phyloP scores from a whole-genome alignment of 1,140 invertebrate species.

The Drosophila eugracilis region DNA sequence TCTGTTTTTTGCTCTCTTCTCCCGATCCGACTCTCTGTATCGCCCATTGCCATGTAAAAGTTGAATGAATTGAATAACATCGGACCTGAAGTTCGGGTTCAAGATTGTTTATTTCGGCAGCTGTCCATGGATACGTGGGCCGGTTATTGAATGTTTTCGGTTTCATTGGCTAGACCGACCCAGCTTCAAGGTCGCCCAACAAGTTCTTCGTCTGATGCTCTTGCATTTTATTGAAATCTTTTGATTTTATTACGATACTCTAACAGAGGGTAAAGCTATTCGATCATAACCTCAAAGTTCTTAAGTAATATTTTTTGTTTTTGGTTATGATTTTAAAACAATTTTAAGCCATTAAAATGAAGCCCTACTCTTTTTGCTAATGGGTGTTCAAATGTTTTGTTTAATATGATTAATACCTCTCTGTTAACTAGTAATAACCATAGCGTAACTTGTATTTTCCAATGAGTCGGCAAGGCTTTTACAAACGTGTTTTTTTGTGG shows the following conservation, averaged over 20 bases:
- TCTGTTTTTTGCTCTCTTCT: constrained; percentile 15
- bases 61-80: constrained; percentile 73
- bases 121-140: constrained; percentile 40
- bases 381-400: constrained; percentile 4
- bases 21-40: constrained; percentile 2
- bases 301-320: no score
- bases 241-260: constrained; percentile 24
- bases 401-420: constrained; percentile 9
- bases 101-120: constrained; percentile 73
- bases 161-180: constrained; percentile 67
- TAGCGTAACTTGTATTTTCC: background rate
- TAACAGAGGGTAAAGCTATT: background rate
- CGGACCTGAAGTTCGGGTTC: constrained; percentile 66
- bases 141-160: constrained; percentile 69
- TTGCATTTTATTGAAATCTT: constrained; percentile 33
- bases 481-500: background rate
- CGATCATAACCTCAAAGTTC: no score
- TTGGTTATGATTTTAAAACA: no score
- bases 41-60: constrained; percentile 70
- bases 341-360: background rate
- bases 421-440: background rate
- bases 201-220: constrained; percentile 66
- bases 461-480: constrained; percentile 1
- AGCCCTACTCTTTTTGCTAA: background rate
- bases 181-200: constrained; percentile 68